Percentiles rank a stretch among this genome's conserved stretches.
These are phyloP conservation scores for Ganaspis brasiliensis DNA, from an alignment of 2,888 invertebrate genomes.

Conservation along the genomic window DNA sequence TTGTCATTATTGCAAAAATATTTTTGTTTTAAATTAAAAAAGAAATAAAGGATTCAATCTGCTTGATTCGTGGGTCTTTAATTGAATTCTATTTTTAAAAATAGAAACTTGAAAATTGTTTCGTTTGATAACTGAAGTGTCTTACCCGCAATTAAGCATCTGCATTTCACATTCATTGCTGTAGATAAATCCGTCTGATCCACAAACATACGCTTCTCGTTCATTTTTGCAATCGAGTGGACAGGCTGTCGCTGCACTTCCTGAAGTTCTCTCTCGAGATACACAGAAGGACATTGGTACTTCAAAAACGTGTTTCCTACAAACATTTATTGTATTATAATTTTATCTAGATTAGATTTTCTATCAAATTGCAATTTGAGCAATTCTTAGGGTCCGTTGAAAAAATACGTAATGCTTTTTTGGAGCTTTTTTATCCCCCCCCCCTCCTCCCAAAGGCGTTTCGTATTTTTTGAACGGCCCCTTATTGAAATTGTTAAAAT, in stretches of 20 bases:
- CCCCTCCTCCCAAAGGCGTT: too few species aligned
- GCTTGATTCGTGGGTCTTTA: neutral
- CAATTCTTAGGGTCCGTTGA: too few species aligned
- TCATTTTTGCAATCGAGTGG: slow-evolving; percentile 89
- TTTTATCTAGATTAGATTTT: too few species aligned
- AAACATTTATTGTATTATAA: slow-evolving; percentile 64
- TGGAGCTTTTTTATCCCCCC: too few species aligned
- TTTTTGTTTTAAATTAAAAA: too few species aligned
- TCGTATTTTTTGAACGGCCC: too few species aligned
- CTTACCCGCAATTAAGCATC: slow-evolving; percentile 94
- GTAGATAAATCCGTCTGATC: slow-evolving; percentile 94
- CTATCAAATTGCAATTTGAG: too few species aligned
- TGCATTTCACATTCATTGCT: slow-evolving; percentile 93
- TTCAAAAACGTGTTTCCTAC: slow-evolving; percentile 94
- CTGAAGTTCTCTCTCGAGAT: slow-evolving; percentile 88
- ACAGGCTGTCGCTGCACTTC: slow-evolving; percentile 84
- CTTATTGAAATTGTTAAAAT: too few species aligned
- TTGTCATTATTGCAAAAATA: too few species aligned
- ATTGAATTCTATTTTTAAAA: slow-evolving; percentile 14
- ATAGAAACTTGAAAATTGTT: neutral
- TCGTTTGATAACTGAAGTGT: slow-evolving; percentile 8
- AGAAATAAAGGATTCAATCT: too few species aligned
- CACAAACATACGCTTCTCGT: slow-evolving; percentile 89
- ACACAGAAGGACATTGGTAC: slow-evolving; percentile 95
- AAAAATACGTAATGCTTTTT: too few species aligned